Base-by-base conservation (phyloP, 1,140 invertebrate genomes). In the Hestina assimilis region DNA sequence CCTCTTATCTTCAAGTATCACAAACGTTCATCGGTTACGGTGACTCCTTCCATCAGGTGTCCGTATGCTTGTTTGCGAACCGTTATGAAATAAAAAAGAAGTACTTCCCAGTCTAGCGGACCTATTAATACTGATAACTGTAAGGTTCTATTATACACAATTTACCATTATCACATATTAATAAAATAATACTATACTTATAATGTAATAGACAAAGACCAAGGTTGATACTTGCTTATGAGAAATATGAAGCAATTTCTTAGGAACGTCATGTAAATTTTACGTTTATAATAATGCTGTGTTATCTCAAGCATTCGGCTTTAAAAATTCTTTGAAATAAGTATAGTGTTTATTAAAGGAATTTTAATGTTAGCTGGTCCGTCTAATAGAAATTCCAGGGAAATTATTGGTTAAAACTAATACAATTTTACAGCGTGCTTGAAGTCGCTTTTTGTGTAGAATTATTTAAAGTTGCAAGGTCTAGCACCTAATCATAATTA, bases 311-410 rank as follows among this genome's bases (percentile, higher is more conserved):
- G 38, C 40, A 38, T 65, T 68, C 45, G 46, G 26, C 45, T 58
- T 42, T 35, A 60, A 56, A 62, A 59, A 66, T 56, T 62, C 56
- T 63, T 57, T 53, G 17, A 23, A 48, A 52, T 80, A 78, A 78
- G 52, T 73, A 78, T 66, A 71, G 69, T 75, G 51, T 69, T 79
- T 74, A 67, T 14, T 21, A 9, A 24, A 59, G 66, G 61, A 57
- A 76, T 67, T 56, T 63, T 76, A 75, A 79, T 69, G 59, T 20
- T 45, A 19, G 56, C 6, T 33, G 24, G 28, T 35, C 4, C 9
- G 7, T 19, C 8, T 24, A 35, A 51, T 51, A 35, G 35, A 23
- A 40, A 51, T 51, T 26, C 47, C 47, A 26, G 12, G 9, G 8
- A 26, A n/a, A 9, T 28, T 40, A 51, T 51, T 51, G 47, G 47